These are phyloP conservation scores for Megathymus violae DNA, from an alignment of 1,140 invertebrate species.

Conservation along the genomic window DNA sequence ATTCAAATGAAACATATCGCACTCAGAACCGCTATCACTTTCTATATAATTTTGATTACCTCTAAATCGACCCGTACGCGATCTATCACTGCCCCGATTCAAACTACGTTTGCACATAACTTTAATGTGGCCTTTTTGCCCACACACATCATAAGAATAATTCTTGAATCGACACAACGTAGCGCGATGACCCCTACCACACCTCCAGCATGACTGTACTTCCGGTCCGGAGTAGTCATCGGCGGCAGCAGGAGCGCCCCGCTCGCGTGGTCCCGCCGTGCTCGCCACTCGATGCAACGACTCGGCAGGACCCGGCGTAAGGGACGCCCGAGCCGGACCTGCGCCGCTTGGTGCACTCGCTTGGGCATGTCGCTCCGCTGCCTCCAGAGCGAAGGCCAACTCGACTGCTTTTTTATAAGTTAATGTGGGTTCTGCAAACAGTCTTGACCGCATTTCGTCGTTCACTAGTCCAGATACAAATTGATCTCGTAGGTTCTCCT, in stretches of 20 bases:
- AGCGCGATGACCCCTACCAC: slow-evolving; percentile 12
- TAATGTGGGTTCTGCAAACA: slow-evolving; percentile 36
- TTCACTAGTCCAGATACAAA: slow-evolving; percentile 41
- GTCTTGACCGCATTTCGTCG: slow-evolving; percentile 46
- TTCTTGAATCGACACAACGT: slow-evolving; percentile 32
- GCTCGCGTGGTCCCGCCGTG: neutral
- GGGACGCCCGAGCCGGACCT: neutral
- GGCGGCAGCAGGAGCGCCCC: neutral
- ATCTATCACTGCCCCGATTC: slow-evolving; percentile 1
- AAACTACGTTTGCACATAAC: slow-evolving; percentile 17
- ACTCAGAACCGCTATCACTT: slow-evolving; percentile 29
- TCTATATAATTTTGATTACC: slow-evolving; percentile 34
- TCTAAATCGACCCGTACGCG: slow-evolving; percentile 3
- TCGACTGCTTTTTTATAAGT: slow-evolving; percentile 39
- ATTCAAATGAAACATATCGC: slow-evolving; percentile 27
- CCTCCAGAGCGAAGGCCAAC: slow-evolving; percentile 36
- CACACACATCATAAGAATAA: slow-evolving; percentile 35
- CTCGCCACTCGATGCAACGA: slow-evolving; percentile 20
- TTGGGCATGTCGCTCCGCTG: slow-evolving; percentile 29
- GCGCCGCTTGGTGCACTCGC: slow-evolving; percentile 1
- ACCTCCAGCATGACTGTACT: neutral
- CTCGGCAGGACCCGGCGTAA: neutral
- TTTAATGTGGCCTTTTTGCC: slow-evolving; percentile 35
- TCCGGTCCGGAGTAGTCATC: no score
- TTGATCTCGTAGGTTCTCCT: slow-evolving; percentile 42